A percentile compares a stretch with the other conserved stretches of the same genome.
Evolutionary conservation across 2,113 vertebrate genomes (phyloP).

Genomic region (Leuciscus idus): DNA sequence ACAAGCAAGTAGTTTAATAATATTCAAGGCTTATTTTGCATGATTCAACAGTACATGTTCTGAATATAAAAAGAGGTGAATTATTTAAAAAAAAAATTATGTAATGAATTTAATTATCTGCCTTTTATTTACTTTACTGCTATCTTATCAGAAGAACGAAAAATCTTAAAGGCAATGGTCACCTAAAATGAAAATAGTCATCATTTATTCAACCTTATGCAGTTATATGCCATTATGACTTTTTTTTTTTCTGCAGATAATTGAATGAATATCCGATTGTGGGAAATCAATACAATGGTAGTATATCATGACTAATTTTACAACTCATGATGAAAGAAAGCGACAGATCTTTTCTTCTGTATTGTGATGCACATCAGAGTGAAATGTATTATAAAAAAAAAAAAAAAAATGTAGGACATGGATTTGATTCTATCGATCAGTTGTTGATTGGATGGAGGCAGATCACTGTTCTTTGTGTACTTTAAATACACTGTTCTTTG

Average conservation of each 20-base stretch:
- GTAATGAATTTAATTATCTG: background rate
- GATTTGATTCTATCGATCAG: no score
- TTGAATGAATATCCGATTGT: background rate
- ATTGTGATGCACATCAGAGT: no score
- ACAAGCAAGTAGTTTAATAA: background rate
- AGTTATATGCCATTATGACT: background rate
- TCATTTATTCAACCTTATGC: background rate
- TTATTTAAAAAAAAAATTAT: no score
- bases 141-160: background rate
- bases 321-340: background rate
- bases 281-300: background rate
- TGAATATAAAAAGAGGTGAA: no score
- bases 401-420: no score
- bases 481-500: no score
- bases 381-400: no score
- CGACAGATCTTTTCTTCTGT: background rate
- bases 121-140: background rate
- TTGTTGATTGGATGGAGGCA: no score
- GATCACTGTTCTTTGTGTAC: no score
- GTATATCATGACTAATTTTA: background rate
- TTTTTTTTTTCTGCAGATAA: background rate
- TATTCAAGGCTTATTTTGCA: background rate
- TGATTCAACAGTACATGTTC: background rate
- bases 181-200: background rate
- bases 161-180: background rate